phyloP scores from a whole-genome alignment of 2,797 vertebrate species.

The Heliangelus exortis region DNA sequence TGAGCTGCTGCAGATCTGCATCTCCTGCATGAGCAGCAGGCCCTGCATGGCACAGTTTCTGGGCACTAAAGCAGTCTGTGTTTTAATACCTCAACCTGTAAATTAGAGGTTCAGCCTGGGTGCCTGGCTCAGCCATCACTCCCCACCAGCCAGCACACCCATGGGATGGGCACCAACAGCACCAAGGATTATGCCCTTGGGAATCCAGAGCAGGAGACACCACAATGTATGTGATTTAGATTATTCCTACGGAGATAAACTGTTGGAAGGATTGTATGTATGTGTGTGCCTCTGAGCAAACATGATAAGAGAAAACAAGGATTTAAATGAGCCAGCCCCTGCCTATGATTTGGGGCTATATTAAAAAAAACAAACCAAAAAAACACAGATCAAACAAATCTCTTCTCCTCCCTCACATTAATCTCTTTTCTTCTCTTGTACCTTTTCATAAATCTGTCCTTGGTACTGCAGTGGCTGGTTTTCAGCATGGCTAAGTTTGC shows the following conservation, averaged over 20 bases:
- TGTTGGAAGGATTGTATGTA: neutral
- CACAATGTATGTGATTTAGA: constrained; percentile 2
- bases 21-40: neutral
- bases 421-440: neutral
- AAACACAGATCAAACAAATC: neutral
- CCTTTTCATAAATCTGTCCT: neutral
- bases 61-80: neutral
- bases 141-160: constrained; percentile 47
- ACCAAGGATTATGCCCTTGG: constrained; percentile 62
- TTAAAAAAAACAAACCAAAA: neutral
- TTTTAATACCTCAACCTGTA: neutral
- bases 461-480: neutral
- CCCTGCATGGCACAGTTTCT: accelerated
- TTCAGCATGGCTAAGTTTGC: neutral
- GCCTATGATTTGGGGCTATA: neutral
- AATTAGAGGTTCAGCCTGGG: neutral
- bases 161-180: constrained; percentile 73
- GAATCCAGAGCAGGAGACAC: constrained; percentile 56
- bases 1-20: neutral
- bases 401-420: neutral
- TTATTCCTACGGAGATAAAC: neutral
- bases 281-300: neutral
- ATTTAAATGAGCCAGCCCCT: neutral
- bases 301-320: neutral
- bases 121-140: constrained; percentile 72